These are phyloP conservation scores for Drosophila nr. medialis DNA, from an alignment of 2,888 invertebrate genomes.

Conservation along the genomic window DNA sequence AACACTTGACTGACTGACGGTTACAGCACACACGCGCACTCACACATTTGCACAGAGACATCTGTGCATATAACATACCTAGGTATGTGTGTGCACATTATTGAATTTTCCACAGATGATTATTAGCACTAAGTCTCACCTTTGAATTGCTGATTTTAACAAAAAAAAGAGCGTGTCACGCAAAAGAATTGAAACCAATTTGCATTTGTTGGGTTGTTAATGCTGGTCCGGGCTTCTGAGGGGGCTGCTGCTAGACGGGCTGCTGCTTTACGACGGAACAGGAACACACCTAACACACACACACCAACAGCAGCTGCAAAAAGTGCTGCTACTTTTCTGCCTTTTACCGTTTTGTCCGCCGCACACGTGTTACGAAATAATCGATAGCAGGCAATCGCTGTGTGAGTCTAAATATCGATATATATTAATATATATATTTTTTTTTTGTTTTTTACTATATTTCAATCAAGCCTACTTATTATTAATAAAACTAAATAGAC, in stretches of 20 bases:
- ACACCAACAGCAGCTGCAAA: slow-evolving; percentile 73
- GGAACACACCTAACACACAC: slow-evolving; percentile 65
- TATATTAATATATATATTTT: not conserved
- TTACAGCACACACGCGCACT: slow-evolving; percentile 67
- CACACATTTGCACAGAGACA: slow-evolving; percentile 29
- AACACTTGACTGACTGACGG: slow-evolving; percentile 49
- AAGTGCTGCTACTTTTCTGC: slow-evolving; percentile 62
- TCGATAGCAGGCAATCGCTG: slow-evolving; percentile 25
- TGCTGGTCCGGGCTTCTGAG: slow-evolving; percentile 50
- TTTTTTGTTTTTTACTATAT: not conserved
- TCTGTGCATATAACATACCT: slow-evolving; percentile 25
- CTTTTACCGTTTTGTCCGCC: slow-evolving; percentile 65
- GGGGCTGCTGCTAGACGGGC: slow-evolving; percentile 56
- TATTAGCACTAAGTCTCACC: slow-evolving; percentile 45
- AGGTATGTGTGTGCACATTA: slow-evolving; percentile 56
- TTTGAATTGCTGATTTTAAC: slow-evolving; percentile 38
- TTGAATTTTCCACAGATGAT: slow-evolving; percentile 71
- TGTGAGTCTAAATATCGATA: slow-evolving; percentile 24
- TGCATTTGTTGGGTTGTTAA: slow-evolving; percentile 58
- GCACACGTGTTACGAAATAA: slow-evolving; percentile 58
- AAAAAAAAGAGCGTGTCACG: slow-evolving; percentile 59
- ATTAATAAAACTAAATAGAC: not conserved
- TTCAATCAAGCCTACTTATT: not conserved
- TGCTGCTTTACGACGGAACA: slow-evolving; percentile 63
- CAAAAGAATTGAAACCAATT: slow-evolving; percentile 50